Percentiles rank a stretch among this genome's conserved stretches.
phyloP scores from a whole-genome alignment of 2,113 vertebrate genomes.

The Boulengerochromis microlepis region DNA sequence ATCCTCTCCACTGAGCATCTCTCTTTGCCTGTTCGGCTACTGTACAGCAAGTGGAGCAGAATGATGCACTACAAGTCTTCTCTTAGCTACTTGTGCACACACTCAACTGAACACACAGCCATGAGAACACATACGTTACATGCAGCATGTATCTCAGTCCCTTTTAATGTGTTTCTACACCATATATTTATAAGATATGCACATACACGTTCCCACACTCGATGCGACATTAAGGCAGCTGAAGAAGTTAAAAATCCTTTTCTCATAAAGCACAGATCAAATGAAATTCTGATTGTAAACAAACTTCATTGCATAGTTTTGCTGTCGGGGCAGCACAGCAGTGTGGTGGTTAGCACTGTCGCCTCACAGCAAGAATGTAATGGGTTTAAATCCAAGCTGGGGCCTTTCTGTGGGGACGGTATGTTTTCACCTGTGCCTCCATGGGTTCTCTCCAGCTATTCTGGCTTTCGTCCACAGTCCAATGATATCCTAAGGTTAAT shows the following conservation, averaged over 20 bases:
- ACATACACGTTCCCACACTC: not conserved
- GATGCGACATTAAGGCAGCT: not conserved
- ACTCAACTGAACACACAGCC: not conserved
- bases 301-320: not conserved
- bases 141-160: not conserved
- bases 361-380: not conserved
- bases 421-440: not conserved
- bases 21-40: constrained; percentile 18
- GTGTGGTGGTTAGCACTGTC: not conserved
- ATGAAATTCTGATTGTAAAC: not conserved
- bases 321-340: not conserved
- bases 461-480: not conserved
- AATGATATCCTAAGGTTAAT: not conserved
- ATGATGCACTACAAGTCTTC: constrained; percentile 66
- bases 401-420: not conserved
- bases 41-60: constrained; percentile 72
- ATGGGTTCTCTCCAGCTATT: not conserved
- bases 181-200: not conserved
- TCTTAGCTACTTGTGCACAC: constrained; percentile 11
- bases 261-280: not conserved
- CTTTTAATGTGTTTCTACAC: not conserved
- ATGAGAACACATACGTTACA: not conserved
- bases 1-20: constrained; percentile 1
- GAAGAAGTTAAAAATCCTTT: not conserved
- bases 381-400: not conserved